Conservation (phyloP, 2,797 vertebrate species). For the Adelosebastes latens region DNA sequence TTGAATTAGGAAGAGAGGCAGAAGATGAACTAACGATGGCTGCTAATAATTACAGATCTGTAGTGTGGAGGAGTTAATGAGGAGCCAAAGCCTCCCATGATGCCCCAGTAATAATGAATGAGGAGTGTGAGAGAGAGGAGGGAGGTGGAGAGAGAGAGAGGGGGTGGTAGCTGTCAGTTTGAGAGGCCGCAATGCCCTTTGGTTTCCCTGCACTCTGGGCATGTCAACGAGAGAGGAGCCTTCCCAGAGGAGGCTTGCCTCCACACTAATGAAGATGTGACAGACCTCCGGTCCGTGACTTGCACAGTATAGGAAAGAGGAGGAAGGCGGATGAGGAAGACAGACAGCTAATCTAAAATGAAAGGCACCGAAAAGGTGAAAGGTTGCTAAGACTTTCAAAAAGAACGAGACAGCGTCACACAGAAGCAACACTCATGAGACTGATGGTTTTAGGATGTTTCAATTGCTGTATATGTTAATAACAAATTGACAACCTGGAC, state of each 20-base stretch:
- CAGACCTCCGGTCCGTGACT: slow-evolving; percentile 70
- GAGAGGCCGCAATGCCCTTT: slow-evolving; percentile 79
- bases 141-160: background rate
- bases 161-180: slow-evolving; percentile 77
- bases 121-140: slow-evolving; percentile 54
- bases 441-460: slow-evolving; percentile 23
- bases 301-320: slow-evolving; percentile 50
- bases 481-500: background rate
- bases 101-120: slow-evolving; percentile 81
- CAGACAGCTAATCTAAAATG: slow-evolving; percentile 64
- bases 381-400: slow-evolving; percentile 57
- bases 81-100: slow-evolving; percentile 81
- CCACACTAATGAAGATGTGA: slow-evolving; percentile 83
- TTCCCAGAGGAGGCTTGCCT: slow-evolving; percentile 78
- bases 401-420: slow-evolving; percentile 40
- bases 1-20: slow-evolving; percentile 74
- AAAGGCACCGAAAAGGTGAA: slow-evolving; percentile 62
- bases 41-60: slow-evolving; percentile 84
- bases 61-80: slow-evolving; percentile 81
- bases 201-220: slow-evolving; percentile 78
- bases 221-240: slow-evolving; percentile 77
- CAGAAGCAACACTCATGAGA: slow-evolving; percentile 31
- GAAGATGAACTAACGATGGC: slow-evolving; percentile 78
- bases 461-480: background rate
- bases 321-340: slow-evolving; percentile 39